phyloP scores from a whole-genome alignment of 2,888 invertebrate species.

The Polyploca ridens region DNA sequence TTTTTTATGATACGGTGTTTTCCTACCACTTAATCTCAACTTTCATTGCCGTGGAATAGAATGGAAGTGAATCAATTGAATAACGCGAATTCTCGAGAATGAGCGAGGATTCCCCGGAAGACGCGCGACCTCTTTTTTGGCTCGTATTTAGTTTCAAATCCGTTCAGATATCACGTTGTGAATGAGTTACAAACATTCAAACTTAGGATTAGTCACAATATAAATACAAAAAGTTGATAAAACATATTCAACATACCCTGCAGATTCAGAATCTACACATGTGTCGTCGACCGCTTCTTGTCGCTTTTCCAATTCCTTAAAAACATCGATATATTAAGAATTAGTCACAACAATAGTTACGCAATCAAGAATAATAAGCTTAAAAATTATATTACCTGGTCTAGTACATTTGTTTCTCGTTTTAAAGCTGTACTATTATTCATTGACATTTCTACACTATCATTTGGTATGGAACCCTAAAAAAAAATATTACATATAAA shows the following conservation, averaged over 20 bases:
- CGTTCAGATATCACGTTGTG: too few relatives aligned
- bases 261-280: conserved; percentile 71
- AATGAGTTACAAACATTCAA: too few relatives aligned
- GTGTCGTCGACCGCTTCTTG: conserved; percentile 60
- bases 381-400: conserved; percentile 39
- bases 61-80: too few relatives aligned
- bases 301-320: conserved; percentile 48
- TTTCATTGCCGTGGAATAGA: too few relatives aligned
- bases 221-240: too few relatives aligned
- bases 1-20: too few relatives aligned
- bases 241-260: conserved; percentile 52
- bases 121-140: too few relatives aligned
- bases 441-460: conserved; percentile 69
- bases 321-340: conserved; percentile 20
- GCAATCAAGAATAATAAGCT: not conserved
- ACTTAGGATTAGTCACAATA: too few relatives aligned
- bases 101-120: too few relatives aligned
- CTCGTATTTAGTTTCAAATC: too few relatives aligned
- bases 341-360: not conserved
- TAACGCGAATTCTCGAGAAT: too few relatives aligned
- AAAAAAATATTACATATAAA: conserved; percentile 21
- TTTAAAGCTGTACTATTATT: conserved; percentile 54
- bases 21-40: too few relatives aligned
- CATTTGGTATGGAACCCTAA: conserved; percentile 75
- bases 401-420: conserved; percentile 30